Percentiles rank a stretch among this genome's conserved stretches.
phyloP scores from a whole-genome alignment of 2,888 invertebrate species.

The Hybos culiciformis region DNA sequence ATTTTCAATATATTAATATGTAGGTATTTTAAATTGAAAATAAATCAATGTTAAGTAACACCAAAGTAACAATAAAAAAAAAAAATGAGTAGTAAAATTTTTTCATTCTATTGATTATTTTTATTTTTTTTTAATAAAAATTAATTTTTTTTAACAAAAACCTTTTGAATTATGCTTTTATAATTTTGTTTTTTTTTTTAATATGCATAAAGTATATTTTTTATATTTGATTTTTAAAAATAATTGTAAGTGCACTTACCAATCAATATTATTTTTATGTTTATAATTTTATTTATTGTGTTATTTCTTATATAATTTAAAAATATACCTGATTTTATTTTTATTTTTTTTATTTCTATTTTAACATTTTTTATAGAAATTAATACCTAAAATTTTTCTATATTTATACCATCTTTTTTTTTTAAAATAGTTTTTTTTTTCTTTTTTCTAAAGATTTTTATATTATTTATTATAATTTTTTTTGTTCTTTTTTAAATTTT shows the following conservation, averaged over 20 bases:
- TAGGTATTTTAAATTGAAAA: too few species aligned
- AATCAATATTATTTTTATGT: constrained; percentile 12
- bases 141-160: background rate
- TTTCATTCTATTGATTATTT: constrained; percentile 9
- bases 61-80: too few species aligned
- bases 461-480: background rate
- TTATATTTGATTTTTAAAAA: background rate
- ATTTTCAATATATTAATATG: too few species aligned
- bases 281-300: background rate
- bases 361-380: too few species aligned
- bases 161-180: constrained; percentile 9
- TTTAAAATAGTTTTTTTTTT: background rate
- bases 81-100: too few species aligned
- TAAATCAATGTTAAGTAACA: too few species aligned
- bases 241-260: constrained; percentile 35
- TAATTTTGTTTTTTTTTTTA: too few species aligned
- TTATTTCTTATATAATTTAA: background rate
- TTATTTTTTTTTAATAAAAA: constrained; percentile 9
- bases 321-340: too few species aligned
- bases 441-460: background rate
- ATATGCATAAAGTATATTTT: background rate
- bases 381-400: background rate
- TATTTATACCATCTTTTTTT: background rate
- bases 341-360: too few species aligned
- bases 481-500: too few species aligned